Evolutionary conservation across 2,888 invertebrate species (phyloP).

Genomic region (Agonopterix arenella): DNA sequence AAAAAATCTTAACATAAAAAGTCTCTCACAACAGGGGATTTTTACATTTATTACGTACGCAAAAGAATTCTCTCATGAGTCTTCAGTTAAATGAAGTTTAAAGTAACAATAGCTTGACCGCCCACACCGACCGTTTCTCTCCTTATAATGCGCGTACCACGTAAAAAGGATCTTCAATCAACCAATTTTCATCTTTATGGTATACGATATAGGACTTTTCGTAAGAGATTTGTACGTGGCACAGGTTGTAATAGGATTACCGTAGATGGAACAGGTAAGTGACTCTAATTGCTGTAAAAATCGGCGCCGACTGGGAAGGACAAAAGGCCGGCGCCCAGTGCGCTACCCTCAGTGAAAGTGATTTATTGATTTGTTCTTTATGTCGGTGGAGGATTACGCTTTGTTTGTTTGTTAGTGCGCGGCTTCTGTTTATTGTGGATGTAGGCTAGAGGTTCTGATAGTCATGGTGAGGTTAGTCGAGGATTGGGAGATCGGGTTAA

Average conservation of each 20-base stretch:
- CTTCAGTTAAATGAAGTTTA: not conserved
- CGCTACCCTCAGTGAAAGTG: slow-evolving; percentile 58
- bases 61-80: slow-evolving; percentile 7
- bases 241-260: slow-evolving; percentile 61
- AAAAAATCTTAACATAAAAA: slow-evolving; percentile 2
- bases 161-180: not conserved
- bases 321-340: slow-evolving; percentile 61
- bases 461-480: not conserved
- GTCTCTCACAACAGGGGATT: no score
- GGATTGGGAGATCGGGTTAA: not conserved
- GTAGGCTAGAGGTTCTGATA: slow-evolving; percentile 3
- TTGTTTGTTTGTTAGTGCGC: slow-evolving; percentile 57
- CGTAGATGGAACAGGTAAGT: slow-evolving; percentile 65
- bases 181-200: not conserved
- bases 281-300: slow-evolving; percentile 75
- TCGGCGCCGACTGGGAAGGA: slow-evolving; percentile 59
- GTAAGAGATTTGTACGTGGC: no score
- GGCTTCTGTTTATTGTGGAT: slow-evolving; percentile 37
- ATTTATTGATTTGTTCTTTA: slow-evolving; percentile 69
- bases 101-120: slow-evolving; percentile 10
- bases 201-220: no score
- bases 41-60: not conserved
- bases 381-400: slow-evolving; percentile 55
- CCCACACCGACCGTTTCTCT: slow-evolving; percentile 18
- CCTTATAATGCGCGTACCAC: slow-evolving; percentile 2